Evolutionary conservation across 2,797 vertebrate species (phyloP), one percentile per base, ranked within the genome.

Genomic region (Sebastes melanostomus): DNA sequence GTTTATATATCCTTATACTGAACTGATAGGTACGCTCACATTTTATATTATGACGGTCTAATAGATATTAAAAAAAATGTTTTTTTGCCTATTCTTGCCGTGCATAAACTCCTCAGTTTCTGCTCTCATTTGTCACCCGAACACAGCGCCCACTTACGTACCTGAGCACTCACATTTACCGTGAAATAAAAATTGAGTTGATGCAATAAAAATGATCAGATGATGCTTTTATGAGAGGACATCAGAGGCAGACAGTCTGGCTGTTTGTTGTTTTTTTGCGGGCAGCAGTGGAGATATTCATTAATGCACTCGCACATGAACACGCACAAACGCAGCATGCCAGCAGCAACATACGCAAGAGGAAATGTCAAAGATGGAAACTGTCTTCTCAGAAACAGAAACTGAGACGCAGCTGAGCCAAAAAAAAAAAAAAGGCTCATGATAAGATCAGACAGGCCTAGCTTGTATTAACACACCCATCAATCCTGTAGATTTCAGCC

Each of bases 241-340:
- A 72, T 59, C 56, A 74, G 84, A 89, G 88, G 68, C 84, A 92
- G 91, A 86, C 89, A 86, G 88, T 72, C 84, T 79, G 83, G 78
- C 78, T 78, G 52, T 71, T 82, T 62, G 29, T 46, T 29, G 25
- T 22, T 22, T 36, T 63, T n/a, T 63, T 52, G n/a, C 13, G 4
- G 81, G 75, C 70, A 60, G 70, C 67, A 72, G 77, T 8, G 25
- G 74, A 84, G 77, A 89, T 70, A 8, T 72, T 83, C 14, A 30
- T 78, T 78, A 85, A 82, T 50, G 69, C 24, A 68, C 61, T 58
- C 24, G 27, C 60, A 85, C 24, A 73, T 14, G 16, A 58, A 77
- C 42, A 66, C n/a, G 2, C 16, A 3, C 20, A 55, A 60, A 66
- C 30, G 46, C 42, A 82, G 63, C 71, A 72, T 38, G 73, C 62